phyloP scores from a whole-genome alignment of 2,113 vertebrate genomes.

The Hymenochirus boettgeri region DNA sequence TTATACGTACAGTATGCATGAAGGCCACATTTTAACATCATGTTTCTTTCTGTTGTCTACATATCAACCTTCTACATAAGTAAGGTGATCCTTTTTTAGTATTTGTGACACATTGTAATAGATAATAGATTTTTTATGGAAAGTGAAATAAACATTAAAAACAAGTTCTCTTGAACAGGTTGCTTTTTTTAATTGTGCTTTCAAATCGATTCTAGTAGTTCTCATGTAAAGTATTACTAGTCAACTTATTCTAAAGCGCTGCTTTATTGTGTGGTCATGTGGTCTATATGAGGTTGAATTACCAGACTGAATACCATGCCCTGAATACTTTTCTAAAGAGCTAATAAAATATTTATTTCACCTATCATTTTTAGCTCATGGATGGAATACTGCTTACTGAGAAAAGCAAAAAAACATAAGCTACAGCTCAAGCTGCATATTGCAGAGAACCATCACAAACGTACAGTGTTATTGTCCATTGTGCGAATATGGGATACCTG shows the following conservation, averaged over 20 bases:
- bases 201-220: background rate
- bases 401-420: conserved; percentile 27
- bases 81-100: too few relatives aligned
- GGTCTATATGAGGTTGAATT: conserved; percentile 35
- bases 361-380: conserved; percentile 47
- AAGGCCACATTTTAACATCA: too few relatives aligned
- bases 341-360: conserved; percentile 44
- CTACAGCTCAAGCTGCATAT: conserved; percentile 28
- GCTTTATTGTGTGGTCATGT: conserved; percentile 18
- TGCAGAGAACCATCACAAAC: conserved; percentile 16
- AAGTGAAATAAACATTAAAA: too few relatives aligned
- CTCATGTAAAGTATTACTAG: too few relatives aligned
- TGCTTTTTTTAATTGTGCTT: background rate
- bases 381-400: conserved; percentile 41
- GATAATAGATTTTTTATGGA: too few relatives aligned
- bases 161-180: too few relatives aligned
- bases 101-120: too few relatives aligned
- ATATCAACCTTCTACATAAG: too few relatives aligned
- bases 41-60: too few relatives aligned
- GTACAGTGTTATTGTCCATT: conserved; percentile 21
- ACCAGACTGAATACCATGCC: conserved; percentile 34
- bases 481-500: conserved; percentile 34
- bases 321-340: background rate
- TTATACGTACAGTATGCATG: too few relatives aligned
- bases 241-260: background rate